Evolutionary conservation across 2,113 vertebrate species (phyloP).

Genomic region (Mola mola): DNA sequence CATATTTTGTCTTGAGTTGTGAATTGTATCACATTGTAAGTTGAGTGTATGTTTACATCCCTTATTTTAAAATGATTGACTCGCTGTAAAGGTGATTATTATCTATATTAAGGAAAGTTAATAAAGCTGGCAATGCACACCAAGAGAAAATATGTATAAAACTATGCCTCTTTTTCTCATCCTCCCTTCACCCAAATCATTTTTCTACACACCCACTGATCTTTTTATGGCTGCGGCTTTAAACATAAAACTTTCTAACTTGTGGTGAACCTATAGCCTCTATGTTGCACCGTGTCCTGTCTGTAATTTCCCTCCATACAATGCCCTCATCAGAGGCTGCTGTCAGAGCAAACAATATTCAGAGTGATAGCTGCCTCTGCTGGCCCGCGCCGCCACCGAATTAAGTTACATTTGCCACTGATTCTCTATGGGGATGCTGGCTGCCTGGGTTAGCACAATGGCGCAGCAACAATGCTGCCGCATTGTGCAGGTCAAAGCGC

Average conservation of each 20-base stretch:
- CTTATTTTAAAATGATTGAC: too few species aligned
- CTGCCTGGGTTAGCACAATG: constrained; percentile 67
- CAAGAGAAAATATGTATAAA: too few species aligned
- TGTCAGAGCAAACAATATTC: constrained; percentile 65
- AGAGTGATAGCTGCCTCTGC: constrained; percentile 62
- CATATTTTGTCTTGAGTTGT: too few species aligned
- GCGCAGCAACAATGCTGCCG: constrained; percentile 44
- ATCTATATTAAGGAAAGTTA: too few species aligned
- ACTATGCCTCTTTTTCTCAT: too few species aligned
- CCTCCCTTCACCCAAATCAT: not conserved
- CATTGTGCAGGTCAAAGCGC: constrained; percentile 66
- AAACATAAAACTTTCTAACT: constrained; percentile 16
- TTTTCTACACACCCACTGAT: too few species aligned
- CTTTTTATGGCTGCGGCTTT: too few species aligned
- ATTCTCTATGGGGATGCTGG: constrained; percentile 54
- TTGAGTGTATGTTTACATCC: too few species aligned
- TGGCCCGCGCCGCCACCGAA: constrained; percentile 37
- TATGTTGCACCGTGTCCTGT: constrained; percentile 16
- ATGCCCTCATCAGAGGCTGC: constrained; percentile 61
- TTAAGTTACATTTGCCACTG: constrained; percentile 69
- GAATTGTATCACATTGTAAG: too few species aligned
- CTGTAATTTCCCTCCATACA: constrained; percentile 42
- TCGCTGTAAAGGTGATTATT: too few species aligned
- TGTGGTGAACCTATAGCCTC: constrained; percentile 31
- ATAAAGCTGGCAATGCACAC: too few species aligned